Evolutionary conservation across 2,888 invertebrate species (phyloP).

Genomic region (Dyspetes luteomarginatus): DNA sequence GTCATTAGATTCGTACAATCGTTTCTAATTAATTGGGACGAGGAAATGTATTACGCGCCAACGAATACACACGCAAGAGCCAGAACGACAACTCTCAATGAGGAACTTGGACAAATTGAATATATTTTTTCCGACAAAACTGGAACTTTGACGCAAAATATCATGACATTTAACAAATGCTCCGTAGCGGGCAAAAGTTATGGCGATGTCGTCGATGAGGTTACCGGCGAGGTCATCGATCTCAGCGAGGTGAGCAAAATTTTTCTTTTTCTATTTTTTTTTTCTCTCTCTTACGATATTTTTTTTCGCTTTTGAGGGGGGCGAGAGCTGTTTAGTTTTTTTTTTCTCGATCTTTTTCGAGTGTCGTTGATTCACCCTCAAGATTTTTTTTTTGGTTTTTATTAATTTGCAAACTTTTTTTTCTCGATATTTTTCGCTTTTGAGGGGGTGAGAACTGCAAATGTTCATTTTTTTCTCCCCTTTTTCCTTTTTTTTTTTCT

Average conservation of each 20-base stretch:
- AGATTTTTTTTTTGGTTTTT: slow-evolving; percentile 19
- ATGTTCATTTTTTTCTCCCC: no score
- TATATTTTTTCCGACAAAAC: slow-evolving; percentile 99
- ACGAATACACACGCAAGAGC: slow-evolving; percentile 96
- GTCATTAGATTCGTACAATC: slow-evolving; percentile 99
- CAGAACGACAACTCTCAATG: slow-evolving; percentile 98
- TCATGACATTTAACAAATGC: slow-evolving; percentile 99
- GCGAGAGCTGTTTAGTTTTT: no score
- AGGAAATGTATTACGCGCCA: slow-evolving; percentile 97
- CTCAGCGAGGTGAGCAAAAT: slow-evolving; percentile 89
- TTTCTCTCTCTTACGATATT: slow-evolving; percentile 7
- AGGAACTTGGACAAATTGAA: slow-evolving; percentile 99
- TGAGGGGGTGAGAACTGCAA: no score
- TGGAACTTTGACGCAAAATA: slow-evolving; percentile 99
- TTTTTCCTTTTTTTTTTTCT: slow-evolving; percentile 2
- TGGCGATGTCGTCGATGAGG: slow-evolving; percentile 95
- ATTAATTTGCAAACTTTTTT: not conserved
- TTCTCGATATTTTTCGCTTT: slow-evolving; percentile 3
- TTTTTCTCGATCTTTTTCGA: slow-evolving; percentile 21
- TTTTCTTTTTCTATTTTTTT: slow-evolving; percentile 7
- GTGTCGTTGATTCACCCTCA: not conserved
- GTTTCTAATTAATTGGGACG: slow-evolving; percentile 99
- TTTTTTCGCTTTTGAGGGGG: slow-evolving; percentile 7
- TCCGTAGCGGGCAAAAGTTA: slow-evolving; percentile 96
- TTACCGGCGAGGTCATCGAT: slow-evolving; percentile 94